Conservation (phyloP, 1,140 invertebrate genomes). For the Drosophila orosa region DNA sequence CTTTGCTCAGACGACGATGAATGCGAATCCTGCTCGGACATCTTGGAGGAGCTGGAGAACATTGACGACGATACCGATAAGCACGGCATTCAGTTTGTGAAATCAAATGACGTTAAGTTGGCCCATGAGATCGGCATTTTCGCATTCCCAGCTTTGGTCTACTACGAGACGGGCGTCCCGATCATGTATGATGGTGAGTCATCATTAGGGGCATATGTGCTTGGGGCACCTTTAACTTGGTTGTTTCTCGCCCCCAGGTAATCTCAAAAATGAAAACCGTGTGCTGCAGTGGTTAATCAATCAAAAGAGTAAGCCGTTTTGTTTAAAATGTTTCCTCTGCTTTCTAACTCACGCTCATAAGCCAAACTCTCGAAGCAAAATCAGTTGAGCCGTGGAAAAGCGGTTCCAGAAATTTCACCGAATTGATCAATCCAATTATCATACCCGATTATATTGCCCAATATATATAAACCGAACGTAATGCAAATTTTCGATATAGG, state of each 20-base stretch:
- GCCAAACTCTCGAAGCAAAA: constrained; percentile 67
- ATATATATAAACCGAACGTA: constrained; percentile 59
- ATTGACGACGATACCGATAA: constrained; percentile 97
- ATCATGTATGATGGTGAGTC: constrained; percentile 97
- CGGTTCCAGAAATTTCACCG: constrained; percentile 27
- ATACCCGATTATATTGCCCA: constrained; percentile 62
- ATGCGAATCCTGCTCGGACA: constrained; percentile 91
- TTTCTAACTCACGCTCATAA: constrained; percentile 76
- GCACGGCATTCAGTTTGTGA: constrained; percentile 96
- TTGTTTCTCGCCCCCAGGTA: constrained; percentile 88
- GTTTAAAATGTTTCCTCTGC: constrained; percentile 73
- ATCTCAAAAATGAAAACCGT: constrained; percentile 97
- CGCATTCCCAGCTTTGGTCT: constrained; percentile 94
- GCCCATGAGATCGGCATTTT: constrained; percentile 96
- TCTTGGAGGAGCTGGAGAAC: constrained; percentile 95
- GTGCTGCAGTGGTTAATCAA: constrained; percentile 97
- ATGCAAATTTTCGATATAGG: constrained; percentile 84
- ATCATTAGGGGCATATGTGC: neutral
- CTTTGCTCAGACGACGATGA: constrained; percentile 90
- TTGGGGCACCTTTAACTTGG: neutral
- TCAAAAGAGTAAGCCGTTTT: constrained; percentile 94
- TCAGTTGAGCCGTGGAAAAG: constrained; percentile 51
- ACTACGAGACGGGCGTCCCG: constrained; percentile 96
- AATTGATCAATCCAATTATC: constrained; percentile 61
- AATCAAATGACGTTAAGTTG: constrained; percentile 94